These are phyloP conservation scores for Acanthosepion lycidas DNA, from an alignment of 2,888 invertebrate genomes.

Conservation along the genomic window DNA sequence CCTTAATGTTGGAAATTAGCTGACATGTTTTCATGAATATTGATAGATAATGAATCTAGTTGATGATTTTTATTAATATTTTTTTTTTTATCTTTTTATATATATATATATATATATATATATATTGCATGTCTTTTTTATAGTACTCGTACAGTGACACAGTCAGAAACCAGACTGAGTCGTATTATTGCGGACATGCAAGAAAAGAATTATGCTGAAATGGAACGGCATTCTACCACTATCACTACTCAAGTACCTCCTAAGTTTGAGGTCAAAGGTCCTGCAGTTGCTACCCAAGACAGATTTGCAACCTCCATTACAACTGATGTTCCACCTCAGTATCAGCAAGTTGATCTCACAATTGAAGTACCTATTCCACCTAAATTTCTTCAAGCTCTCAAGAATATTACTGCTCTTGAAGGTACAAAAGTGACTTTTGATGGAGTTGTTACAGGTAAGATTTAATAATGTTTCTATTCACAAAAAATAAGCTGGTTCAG, in stretches of 20 bases:
- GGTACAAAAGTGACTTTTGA: slow-evolving; percentile 94
- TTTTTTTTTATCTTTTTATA: background rate
- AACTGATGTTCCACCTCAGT: slow-evolving; percentile 65
- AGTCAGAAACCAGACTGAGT: slow-evolving; percentile 65
- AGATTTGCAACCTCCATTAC: slow-evolving; percentile 65
- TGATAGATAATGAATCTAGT: too few species aligned
- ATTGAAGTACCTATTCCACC: slow-evolving; percentile 73
- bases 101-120: background rate
- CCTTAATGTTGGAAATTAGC: too few species aligned
- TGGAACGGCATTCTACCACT: slow-evolving; percentile 63
- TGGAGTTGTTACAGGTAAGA: slow-evolving; percentile 85
- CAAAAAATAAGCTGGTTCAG: background rate
- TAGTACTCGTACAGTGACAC: slow-evolving; percentile 64
- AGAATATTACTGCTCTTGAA: slow-evolving; percentile 89
- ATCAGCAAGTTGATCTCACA: slow-evolving; percentile 72
- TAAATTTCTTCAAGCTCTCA: slow-evolving; percentile 80
- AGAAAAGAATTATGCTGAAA: slow-evolving; percentile 60
- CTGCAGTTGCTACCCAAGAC: slow-evolving; percentile 56
- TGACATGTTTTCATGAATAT: too few species aligned
- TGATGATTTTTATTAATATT: too few species aligned
- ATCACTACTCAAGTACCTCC: slow-evolving; percentile 63
- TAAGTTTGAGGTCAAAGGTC: slow-evolving; percentile 55
- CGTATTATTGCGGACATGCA: slow-evolving; percentile 59
- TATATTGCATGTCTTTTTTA: background rate
- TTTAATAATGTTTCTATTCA: background rate